Evolutionary conservation across 2,113 vertebrate genomes (phyloP).

Genomic region (Istiophorus platypterus): DNA sequence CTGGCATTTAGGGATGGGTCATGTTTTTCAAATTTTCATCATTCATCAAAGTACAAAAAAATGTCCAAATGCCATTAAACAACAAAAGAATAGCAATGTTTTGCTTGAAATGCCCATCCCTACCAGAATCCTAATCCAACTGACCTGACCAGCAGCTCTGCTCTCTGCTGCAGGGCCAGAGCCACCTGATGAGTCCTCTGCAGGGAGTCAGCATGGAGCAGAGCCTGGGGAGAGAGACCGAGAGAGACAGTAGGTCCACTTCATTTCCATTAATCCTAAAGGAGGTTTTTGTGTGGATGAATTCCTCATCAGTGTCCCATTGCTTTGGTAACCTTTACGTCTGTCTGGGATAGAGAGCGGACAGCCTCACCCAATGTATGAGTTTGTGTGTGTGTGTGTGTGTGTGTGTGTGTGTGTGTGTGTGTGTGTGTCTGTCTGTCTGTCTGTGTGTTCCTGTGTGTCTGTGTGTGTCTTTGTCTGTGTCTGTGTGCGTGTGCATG

Average conservation of each 20-base stretch:
- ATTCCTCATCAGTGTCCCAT: too few species aligned
- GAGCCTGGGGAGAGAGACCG: slow-evolving; percentile 84
- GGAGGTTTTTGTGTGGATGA: not conserved
- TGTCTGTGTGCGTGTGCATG: slow-evolving; percentile 18
- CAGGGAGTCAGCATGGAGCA: slow-evolving; percentile 97
- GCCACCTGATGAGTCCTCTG: slow-evolving; percentile 99
- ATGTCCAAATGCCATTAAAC: too few species aligned
- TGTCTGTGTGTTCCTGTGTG: slow-evolving; percentile 20
- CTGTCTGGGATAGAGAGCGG: slow-evolving; percentile 16
- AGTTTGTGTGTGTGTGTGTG: not conserved
- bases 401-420: slow-evolving; percentile 11
- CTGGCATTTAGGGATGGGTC: too few species aligned
- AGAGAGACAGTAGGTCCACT: not conserved
- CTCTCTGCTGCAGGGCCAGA: slow-evolving; percentile 98
- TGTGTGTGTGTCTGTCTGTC: too few species aligned
- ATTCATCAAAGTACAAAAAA: too few species aligned
- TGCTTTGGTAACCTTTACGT: not conserved
- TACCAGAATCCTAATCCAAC: too few species aligned
- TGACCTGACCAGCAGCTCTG: slow-evolving; percentile 93
- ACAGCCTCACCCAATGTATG: not conserved
- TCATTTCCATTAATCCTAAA: not conserved
- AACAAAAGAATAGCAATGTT: too few species aligned
- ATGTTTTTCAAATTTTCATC: too few species aligned
- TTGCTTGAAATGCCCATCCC: too few species aligned
- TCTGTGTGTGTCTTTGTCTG: not conserved